Base-by-base conservation (phyloP, 2,888 invertebrate species). In the Ommatoiulus sabulosus region DNA sequence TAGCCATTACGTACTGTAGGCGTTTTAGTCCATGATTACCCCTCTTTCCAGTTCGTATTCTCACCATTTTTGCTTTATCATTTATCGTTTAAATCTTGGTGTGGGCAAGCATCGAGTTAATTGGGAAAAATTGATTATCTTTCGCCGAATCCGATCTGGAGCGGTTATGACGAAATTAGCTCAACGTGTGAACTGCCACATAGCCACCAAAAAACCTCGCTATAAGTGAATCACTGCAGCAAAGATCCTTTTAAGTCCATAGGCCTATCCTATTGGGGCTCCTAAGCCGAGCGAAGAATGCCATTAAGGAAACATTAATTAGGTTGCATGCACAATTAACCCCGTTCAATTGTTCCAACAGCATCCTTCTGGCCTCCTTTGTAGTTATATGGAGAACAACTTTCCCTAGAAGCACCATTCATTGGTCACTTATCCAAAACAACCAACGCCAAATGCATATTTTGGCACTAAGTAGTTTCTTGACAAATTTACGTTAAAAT, bases 221-320 rank as follows among this genome's bases (percentile, higher is more conserved):
- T 8, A 35, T 35, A 80, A 80, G 24, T 80, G 24, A 80, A 80
- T 35, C 80, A 80, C 80, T 3, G 80, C 10, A 80, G 35, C 24
- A 80, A 80, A 35, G 72, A 80, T 80, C 80, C 80, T 35, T 80
- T 35, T 35, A 35, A 20, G 80, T 24, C 35, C 35, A 80, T 80
- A 80, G 80, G 2, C 7, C 80, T 80, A 80, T 80, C 80, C 86
- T 86, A 44, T 44, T 86, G 44, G 86, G 86, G 7, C 87, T 87
- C 43, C 48, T 24, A 46, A 57, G 24, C 87, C n/a, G 44, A 84
- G 46, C 85, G 35, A 72, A 84, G 44, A 87, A 88, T 72, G 72
- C 88, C 86, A 88, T 88, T 88, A 88, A 88, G 88, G 63, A 86
- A 72, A 88, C 88, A 88, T 88, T 88, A 88, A 88, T 88, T 88